A percentile compares a stretch with the other conserved stretches of the same genome.
These are phyloP conservation scores for Apodemia mormo DNA, from an alignment of 2,888 invertebrate genomes.

Conservation along the genomic window DNA sequence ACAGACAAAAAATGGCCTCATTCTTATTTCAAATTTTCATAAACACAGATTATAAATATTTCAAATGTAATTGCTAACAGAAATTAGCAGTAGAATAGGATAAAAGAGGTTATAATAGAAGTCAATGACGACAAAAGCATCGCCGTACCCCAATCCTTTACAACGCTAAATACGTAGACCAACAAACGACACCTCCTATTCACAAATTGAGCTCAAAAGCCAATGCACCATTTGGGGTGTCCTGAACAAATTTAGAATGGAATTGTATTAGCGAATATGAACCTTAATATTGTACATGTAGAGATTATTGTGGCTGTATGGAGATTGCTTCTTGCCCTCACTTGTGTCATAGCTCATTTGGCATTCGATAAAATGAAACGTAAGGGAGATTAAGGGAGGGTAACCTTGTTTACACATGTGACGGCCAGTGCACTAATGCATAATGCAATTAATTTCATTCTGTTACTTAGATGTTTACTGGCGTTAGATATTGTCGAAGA, in stretches of 20 bases:
- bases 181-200: conserved; percentile 63
- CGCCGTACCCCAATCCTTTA: conserved; percentile 47
- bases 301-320: conserved; percentile 39
- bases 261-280: conserved; percentile 29
- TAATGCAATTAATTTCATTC: conserved; percentile 66
- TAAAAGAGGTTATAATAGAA: conserved; percentile 18
- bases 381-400: conserved; percentile 60
- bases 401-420: conserved; percentile 68
- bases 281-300: conserved; percentile 33
- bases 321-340: conserved; percentile 44
- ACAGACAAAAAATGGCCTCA: background rate
- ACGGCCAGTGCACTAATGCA: conserved; percentile 48
- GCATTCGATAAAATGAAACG: conserved; percentile 78
- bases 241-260: conserved; percentile 27
- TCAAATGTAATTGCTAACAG: conserved; percentile 7
- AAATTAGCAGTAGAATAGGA: conserved; percentile 20
- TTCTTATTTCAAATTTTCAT: background rate
- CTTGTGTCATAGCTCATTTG: conserved; percentile 77
- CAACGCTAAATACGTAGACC: conserved; percentile 58
- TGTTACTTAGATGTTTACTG: conserved; percentile 50
- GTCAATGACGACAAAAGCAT: conserved; percentile 21
- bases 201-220: conserved; percentile 78
- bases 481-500: conserved; percentile 1
- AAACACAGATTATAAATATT: conserved; percentile 6
- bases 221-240: conserved; percentile 56